A percentile compares a stretch with the other conserved stretches of the same genome.
Evolutionary conservation across 2,797 vertebrate genomes (phyloP).

Genomic region (Pygocentrus nattereri): DNA sequence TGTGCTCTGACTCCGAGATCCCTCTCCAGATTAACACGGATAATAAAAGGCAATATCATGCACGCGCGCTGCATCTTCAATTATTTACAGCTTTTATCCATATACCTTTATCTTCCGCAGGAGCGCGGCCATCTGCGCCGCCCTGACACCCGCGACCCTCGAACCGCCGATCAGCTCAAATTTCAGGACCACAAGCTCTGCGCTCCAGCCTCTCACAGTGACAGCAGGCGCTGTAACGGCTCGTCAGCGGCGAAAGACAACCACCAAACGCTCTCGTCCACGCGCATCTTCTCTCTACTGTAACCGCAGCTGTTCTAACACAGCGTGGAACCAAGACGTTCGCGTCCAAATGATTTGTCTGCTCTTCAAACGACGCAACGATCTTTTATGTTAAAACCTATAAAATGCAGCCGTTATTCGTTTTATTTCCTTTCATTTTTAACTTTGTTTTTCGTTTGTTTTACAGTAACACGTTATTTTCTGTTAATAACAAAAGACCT

Average conservation of each 20-base stretch:
- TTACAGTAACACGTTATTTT: too few relatives aligned
- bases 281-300: too few relatives aligned
- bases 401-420: too few relatives aligned
- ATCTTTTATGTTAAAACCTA: too few relatives aligned
- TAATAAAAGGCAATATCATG: conserved; percentile 75
- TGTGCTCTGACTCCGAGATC: conserved; percentile 55
- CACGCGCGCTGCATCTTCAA: conserved; percentile 68
- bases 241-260: too few relatives aligned
- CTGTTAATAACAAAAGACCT: background rate
- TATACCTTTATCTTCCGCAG: conserved; percentile 67
- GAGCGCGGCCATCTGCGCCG: conserved; percentile 64
- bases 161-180: conserved; percentile 47
- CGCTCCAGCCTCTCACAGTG: background rate
- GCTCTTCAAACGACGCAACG: too few relatives aligned
- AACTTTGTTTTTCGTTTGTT: too few relatives aligned
- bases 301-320: too few relatives aligned
- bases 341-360: too few relatives aligned
- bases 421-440: too few relatives aligned
- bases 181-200: conserved; percentile 38
- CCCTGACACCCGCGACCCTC: conserved; percentile 46
- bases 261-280: too few relatives aligned
- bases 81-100: conserved; percentile 77
- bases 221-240: background rate
- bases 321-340: too few relatives aligned
- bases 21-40: conserved; percentile 56